These are phyloP conservation scores for Eutolmus rufibarbis DNA, from an alignment of 2,888 invertebrate genomes.

Conservation along the genomic window DNA sequence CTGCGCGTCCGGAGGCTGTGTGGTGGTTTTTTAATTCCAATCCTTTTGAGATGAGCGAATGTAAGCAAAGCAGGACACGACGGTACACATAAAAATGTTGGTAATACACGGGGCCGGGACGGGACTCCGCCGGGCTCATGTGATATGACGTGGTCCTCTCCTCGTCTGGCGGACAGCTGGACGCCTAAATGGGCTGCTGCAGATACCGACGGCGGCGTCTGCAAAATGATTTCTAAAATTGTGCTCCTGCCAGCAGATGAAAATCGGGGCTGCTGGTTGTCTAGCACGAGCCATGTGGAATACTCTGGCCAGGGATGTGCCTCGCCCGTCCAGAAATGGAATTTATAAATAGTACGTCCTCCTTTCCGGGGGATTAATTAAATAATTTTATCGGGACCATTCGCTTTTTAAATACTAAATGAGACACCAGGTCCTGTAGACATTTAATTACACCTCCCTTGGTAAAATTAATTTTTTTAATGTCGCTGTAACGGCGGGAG, in stretches of 20 bases:
- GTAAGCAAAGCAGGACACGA: conserved; percentile 38
- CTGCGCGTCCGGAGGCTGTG: neutral
- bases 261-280: conserved; percentile 29
- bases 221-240: conserved; percentile 26
- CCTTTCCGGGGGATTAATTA: neutral
- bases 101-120: conserved; percentile 20
- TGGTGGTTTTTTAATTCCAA: conserved; percentile 42
- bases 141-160: conserved; percentile 16
- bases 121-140: conserved; percentile 12
- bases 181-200: neutral
- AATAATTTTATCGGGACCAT: neutral
- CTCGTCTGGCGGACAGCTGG: conserved; percentile 7
- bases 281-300: conserved; percentile 43
- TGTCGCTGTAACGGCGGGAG: neutral
- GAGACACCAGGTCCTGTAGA: neutral
- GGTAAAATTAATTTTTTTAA: neutral
- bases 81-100: conserved; percentile 41
- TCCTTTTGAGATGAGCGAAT: conserved; percentile 42
- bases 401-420: neutral
- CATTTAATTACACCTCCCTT: neutral
- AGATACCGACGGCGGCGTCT: conserved; percentile 10
- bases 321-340: conserved; percentile 40
- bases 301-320: neutral
- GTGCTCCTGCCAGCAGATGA: conserved; percentile 7
- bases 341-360: conserved; percentile 44